Evolutionary conservation across 2,113 vertebrate species (phyloP), one percentile per base, ranked within the genome.

Genomic region (Myotis lucifugus): DNA sequence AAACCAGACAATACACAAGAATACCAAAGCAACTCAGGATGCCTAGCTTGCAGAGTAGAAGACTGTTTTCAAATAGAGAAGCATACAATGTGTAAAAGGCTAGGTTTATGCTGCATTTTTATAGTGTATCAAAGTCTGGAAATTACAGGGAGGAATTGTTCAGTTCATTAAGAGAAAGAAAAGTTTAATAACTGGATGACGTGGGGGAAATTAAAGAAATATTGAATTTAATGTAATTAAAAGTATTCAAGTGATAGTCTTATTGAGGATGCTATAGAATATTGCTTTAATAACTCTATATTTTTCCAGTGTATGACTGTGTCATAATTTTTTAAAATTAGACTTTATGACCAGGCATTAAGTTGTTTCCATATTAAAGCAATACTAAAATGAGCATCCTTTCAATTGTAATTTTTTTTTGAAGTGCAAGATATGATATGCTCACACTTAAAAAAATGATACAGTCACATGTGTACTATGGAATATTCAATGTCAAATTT

Each of bases 401-500:
- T 91, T 79, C 18, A 89, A 40, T 18, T 40, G 14, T 73, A n/a
- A 76, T 40, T 18, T 85, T 29, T 29, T 42, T 8, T 42, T 56
- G 56, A 81, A 61, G 5, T 66, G 25, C 32, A 76, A 59, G 40
- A 5, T 66, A 54, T 67, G 17, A 34, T 56, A 11, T 27, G 17
- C 0, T 77, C 13, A 21, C 27, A 25, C 1, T 52, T 92, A 64
- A 40, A 90, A 93, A 90, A 37, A 69, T 34, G 32, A 34, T 34
- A n/a, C 14, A 34, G 10, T 88, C 37, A 61, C 2, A 29, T 37
- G 2, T 64, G 3, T 87, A 13, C 88, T 84, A 59, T 76, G 12
- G 5, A 96, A 64, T 92, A 88, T 17, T 90, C 34, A 46, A 17
- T 76, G 54, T 87, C 25, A 82, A 67, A 72, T 34, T 86, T 83